phyloP scores from a whole-genome alignment of 2,113 vertebrate genomes.

The Atrichornis clamosus region DNA sequence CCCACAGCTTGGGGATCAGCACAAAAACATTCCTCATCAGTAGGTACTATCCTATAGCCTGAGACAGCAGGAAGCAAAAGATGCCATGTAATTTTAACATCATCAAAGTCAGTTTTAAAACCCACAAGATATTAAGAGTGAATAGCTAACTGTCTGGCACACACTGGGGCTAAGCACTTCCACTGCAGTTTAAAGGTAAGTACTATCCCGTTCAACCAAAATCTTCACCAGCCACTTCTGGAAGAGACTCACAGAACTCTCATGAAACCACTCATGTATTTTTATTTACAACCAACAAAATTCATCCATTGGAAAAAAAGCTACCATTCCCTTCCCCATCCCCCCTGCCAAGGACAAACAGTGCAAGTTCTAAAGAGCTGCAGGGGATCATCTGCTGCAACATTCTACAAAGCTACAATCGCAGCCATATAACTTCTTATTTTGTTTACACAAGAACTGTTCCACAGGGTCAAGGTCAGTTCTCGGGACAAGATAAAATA shows the following conservation, averaged over 20 bases:
- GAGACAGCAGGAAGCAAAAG: background rate
- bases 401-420: background rate
- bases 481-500: background rate
- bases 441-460: background rate
- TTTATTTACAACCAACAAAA: background rate
- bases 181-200: background rate
- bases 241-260: background rate
- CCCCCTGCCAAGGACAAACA: background rate
- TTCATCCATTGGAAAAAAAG: background rate
- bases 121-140: background rate
- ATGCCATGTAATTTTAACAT: background rate
- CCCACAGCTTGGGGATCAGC: background rate
- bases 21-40: background rate
- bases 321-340: background rate
- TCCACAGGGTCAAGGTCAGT: background rate
- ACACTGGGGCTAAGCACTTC: rapidly evolving
- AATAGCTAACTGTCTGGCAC: background rate
- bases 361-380: background rate
- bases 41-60: background rate
- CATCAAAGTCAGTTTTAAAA: background rate
- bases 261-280: background rate
- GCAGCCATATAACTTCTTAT: background rate
- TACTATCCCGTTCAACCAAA: rapidly evolving
- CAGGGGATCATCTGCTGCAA: background rate
- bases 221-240: background rate